Conservation (phyloP, 2,797 vertebrate genomes). For the Scyliorhinus canicula region DNA sequence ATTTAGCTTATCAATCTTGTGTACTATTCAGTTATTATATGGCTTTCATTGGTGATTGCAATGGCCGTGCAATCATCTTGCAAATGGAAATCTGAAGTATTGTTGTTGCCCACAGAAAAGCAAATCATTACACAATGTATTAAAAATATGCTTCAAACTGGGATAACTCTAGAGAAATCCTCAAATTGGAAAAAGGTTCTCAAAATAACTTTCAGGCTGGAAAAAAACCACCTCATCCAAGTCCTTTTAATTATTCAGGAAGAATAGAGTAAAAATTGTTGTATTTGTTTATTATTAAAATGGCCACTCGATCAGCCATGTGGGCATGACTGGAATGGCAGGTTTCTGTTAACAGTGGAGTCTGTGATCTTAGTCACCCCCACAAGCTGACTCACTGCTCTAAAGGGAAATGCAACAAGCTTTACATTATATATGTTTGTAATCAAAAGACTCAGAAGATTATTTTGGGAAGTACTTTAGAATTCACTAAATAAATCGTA, state of each 20-base stretch:
- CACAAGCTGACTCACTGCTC: slow-evolving; percentile 8
- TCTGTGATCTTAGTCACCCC: slow-evolving; percentile 21
- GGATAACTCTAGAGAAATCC: background rate
- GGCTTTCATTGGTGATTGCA: background rate
- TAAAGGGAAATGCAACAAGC: background rate
- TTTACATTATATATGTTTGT: slow-evolving; percentile 14
- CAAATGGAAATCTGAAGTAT: background rate
- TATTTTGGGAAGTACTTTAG: background rate
- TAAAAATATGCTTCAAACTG: background rate
- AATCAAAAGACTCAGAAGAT: slow-evolving; percentile 16
- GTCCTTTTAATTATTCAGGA: slow-evolving; percentile 12
- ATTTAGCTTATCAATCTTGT: background rate
- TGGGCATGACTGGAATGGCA: slow-evolving; percentile 10
- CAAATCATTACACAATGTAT: background rate
- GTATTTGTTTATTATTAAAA: slow-evolving; percentile 36
- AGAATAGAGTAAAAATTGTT: background rate
- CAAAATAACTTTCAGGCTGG: background rate
- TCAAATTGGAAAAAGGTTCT: background rate
- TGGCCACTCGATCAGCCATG: slow-evolving; percentile 19
- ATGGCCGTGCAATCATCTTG: background rate
- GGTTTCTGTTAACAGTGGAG: slow-evolving; percentile 20
- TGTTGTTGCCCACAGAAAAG: background rate
- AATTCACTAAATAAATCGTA: background rate
- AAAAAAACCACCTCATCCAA: no score
- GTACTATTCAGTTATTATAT: slow-evolving; percentile 22